Evolutionary conservation across 2,113 vertebrate species (phyloP).

Genomic region (Scophthalmus maximus): DNA sequence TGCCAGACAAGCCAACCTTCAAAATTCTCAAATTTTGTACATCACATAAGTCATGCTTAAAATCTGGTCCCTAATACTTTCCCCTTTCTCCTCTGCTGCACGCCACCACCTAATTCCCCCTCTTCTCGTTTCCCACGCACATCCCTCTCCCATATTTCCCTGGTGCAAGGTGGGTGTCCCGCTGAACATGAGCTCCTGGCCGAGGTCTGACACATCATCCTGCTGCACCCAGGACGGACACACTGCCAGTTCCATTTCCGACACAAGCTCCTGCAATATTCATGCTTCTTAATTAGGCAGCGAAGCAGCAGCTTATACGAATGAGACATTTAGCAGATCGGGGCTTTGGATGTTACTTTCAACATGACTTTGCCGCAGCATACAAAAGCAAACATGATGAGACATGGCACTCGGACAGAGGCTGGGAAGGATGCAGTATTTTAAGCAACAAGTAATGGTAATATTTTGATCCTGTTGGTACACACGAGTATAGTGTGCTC

Average conservation of each 20-base stretch:
- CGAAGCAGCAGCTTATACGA: slow-evolving; percentile 47
- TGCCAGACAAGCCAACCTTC: slow-evolving; percentile 50
- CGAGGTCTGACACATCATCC: slow-evolving; percentile 54
- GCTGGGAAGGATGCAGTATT: slow-evolving; percentile 17
- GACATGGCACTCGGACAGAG: slow-evolving; percentile 26
- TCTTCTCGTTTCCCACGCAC: slow-evolving; percentile 8
- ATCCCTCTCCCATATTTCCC: slow-evolving; percentile 22
- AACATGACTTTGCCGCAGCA: slow-evolving; percentile 14
- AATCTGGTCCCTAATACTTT: slow-evolving; percentile 36
- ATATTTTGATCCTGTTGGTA: slow-evolving; percentile 19
- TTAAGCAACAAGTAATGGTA: slow-evolving; percentile 31
- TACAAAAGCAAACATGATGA: slow-evolving; percentile 33
- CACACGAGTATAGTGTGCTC: slow-evolving; percentile 14
- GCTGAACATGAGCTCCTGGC: slow-evolving; percentile 20
- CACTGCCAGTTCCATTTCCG: slow-evolving; percentile 55
- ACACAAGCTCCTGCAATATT: slow-evolving; percentile 54
- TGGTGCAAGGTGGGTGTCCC: slow-evolving; percentile 40
- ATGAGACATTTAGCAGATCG: slow-evolving; percentile 32
- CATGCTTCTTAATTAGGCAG: slow-evolving; percentile 62
- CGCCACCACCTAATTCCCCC: slow-evolving; percentile 5
- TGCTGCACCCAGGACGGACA: slow-evolving; percentile 25
- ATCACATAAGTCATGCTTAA: slow-evolving; percentile 63
- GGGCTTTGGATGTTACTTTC: slow-evolving; percentile 37
- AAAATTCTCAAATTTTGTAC: slow-evolving; percentile 53
- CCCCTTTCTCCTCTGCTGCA: slow-evolving; percentile 32